Conservation (phyloP, 2,113 vertebrate species). For the Speoplatyrhinus poulsoni region DNA sequence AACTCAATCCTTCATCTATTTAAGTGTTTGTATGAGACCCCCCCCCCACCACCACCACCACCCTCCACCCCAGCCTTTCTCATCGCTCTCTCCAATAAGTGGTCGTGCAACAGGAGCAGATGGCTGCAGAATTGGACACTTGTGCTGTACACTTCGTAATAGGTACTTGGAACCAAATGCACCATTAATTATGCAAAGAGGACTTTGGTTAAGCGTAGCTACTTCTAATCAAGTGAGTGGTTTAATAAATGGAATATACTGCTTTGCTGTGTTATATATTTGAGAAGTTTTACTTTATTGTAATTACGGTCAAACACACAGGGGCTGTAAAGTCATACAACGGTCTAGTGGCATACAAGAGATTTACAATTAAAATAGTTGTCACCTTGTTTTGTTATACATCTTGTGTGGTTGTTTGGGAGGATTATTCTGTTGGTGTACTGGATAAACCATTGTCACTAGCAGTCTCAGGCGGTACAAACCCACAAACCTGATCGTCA, state of each 20-base stretch:
- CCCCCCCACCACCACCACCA: background rate
- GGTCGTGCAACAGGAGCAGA: slow-evolving; percentile 60
- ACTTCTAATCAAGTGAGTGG: slow-evolving; percentile 62
- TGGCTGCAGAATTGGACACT: slow-evolving; percentile 61
- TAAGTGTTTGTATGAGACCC: background rate
- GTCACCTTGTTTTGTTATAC: too few relatives aligned
- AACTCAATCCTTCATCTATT: background rate
- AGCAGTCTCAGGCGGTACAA: slow-evolving; percentile 5
- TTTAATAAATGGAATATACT: slow-evolving; percentile 24
- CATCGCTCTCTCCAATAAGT: slow-evolving; percentile 3
- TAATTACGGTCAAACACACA: slow-evolving; percentile 14
- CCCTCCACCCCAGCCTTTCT: background rate
- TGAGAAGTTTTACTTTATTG: slow-evolving; percentile 56
- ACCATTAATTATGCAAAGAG: slow-evolving; percentile 71
- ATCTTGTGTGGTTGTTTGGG: slow-evolving; percentile 20
- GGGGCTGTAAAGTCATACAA: slow-evolving; percentile 31
- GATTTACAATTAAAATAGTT: too few relatives aligned
- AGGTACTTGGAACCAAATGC: slow-evolving; percentile 65
- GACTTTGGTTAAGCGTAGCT: slow-evolving; percentile 51
- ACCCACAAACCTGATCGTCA: slow-evolving; percentile 20
- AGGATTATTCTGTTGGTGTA: slow-evolving; percentile 15
- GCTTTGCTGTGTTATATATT: slow-evolving; percentile 56
- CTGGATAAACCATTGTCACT: background rate
- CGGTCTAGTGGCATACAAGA: slow-evolving; percentile 15
- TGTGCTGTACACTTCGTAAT: slow-evolving; percentile 58